These are phyloP conservation scores for Cichladusa arquata DNA, from an alignment of 2,113 vertebrate species.

Conservation along the genomic window DNA sequence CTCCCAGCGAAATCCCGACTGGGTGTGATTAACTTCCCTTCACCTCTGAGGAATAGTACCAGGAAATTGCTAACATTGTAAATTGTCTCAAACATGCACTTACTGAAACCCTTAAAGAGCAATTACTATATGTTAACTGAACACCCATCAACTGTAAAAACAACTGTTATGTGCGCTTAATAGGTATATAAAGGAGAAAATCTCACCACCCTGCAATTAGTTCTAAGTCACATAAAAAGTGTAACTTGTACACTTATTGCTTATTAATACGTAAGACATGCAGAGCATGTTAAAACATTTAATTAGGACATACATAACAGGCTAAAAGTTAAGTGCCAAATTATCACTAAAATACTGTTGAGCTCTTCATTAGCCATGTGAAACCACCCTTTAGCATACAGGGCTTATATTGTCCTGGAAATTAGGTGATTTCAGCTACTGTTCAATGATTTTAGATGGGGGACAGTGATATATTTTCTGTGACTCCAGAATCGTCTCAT, in stretches of 20 bases:
- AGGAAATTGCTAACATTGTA: constrained; percentile 71
- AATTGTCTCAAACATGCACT: constrained; percentile 71
- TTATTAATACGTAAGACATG: constrained; percentile 65
- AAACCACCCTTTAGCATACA: background rate
- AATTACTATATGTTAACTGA: constrained; percentile 75
- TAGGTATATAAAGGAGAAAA: constrained; percentile 60
- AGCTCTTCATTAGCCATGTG: constrained; percentile 26
- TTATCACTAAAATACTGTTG: constrained; percentile 30
- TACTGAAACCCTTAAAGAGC: constrained; percentile 73
- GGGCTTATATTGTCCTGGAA: background rate
- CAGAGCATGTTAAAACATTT: constrained; percentile 59
- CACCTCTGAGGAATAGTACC: constrained; percentile 44
- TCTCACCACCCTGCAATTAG: constrained; percentile 54
- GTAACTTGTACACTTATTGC: constrained; percentile 55
- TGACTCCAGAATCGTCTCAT: background rate
- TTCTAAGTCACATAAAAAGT: constrained; percentile 59
- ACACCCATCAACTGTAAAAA: constrained; percentile 74
- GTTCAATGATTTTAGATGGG: background rate
- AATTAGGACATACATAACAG: constrained; percentile 44
- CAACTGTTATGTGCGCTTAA: constrained; percentile 63
- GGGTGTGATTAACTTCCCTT: constrained; percentile 18
- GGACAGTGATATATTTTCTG: background rate
- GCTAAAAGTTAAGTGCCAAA: constrained; percentile 56
- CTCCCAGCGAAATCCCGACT: background rate
- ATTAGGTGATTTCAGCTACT: background rate